phyloP scores from a whole-genome alignment of 35 echinoderm and acorn worm species.

The Ophiothrix spiculata region DNA sequence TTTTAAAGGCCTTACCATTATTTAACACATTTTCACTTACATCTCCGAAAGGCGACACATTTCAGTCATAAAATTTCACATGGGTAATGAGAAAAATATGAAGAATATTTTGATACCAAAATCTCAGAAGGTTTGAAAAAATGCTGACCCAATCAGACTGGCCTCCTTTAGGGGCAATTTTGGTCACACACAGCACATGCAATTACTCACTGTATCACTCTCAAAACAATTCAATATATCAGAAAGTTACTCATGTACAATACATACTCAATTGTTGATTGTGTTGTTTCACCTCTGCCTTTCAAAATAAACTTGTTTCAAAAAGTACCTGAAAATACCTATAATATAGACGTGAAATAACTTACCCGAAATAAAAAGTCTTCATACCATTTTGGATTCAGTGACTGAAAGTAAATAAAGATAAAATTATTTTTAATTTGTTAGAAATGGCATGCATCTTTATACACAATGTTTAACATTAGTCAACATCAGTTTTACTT shows the following conservation, averaged over 20 bases:
- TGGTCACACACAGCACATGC: background rate
- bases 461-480: background rate
- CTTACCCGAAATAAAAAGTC: constrained; percentile 89
- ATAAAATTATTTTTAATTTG: background rate
- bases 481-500: no score
- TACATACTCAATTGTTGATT: background rate
- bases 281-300: background rate
- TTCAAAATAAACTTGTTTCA: background rate
- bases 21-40: no score
- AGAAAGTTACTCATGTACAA: background rate
- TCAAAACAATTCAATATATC: background rate
- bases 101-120: no score
- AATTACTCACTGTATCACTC: background rate
- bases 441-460: background rate
- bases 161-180: no score
- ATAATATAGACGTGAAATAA: background rate
- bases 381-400: constrained; percentile 95
- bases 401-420: constrained; percentile 45
- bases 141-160: no score
- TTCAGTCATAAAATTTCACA: no score
- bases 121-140: no score
- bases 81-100: no score
- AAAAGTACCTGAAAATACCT: background rate
- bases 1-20: no score
- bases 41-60: no score